Evolutionary conservation across 2,113 vertebrate genomes (phyloP).

Genomic region (Caretta caretta): DNA sequence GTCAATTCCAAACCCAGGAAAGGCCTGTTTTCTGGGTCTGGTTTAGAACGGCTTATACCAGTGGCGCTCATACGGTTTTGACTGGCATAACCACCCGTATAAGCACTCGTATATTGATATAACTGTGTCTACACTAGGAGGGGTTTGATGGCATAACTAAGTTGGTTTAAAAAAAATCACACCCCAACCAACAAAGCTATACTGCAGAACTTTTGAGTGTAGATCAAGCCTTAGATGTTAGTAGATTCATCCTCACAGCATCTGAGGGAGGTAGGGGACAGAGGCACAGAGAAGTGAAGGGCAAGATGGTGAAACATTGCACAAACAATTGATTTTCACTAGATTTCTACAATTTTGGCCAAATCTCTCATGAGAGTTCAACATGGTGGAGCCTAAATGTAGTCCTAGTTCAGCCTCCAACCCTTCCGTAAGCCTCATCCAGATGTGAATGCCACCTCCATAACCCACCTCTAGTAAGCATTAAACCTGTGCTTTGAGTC

Average conservation of each 20-base stretch:
- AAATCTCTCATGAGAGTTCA: not conserved
- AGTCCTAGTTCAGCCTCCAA: conserved; percentile 14
- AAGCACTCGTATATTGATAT: not conserved
- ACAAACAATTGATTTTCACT: conserved; percentile 25
- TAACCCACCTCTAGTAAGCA: conserved; percentile 24
- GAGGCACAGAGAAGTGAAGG: not conserved
- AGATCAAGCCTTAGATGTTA: not conserved
- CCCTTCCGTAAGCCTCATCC: not conserved
- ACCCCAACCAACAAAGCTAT: not conserved
- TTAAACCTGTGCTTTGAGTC: conserved; percentile 1
- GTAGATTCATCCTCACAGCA: not conserved
- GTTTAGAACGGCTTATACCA: not conserved
- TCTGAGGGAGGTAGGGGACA: not conserved
- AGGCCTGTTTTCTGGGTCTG: not conserved
- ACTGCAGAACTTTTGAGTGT: not conserved
- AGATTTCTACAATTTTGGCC: conserved; percentile 42
- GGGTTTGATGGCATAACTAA: not conserved
- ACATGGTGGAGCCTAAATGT: not conserved
- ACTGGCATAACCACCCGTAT: not conserved
- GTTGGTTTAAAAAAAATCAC: not conserved
- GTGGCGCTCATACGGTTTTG: not conserved
- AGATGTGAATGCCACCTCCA: conserved; percentile 19
- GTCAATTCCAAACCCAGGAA: not conserved
- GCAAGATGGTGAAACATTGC: not conserved
- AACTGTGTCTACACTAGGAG: not conserved